Evolutionary conservation across 2,797 vertebrate genomes (phyloP), one percentile per base, ranked within the genome.

Genomic region (Coendou prehensilis): DNA sequence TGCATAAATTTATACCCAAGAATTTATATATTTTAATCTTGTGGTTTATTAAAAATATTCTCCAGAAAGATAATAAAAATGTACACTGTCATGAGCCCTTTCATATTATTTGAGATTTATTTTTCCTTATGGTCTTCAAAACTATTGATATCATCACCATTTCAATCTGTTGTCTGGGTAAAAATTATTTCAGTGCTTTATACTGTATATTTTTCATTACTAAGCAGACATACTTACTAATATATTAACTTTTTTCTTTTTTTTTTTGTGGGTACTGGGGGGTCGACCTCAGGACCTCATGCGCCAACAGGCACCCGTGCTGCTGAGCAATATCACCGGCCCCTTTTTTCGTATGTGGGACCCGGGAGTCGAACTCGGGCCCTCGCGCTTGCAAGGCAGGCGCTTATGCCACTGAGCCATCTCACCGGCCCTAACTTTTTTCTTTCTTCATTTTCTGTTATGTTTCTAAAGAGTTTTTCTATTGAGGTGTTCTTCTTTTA

Each of bases 391-490:
- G 37, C 37, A 41, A 41, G 37, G 37, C 37, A 41, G 37, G 37
- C 37, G 37, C 37, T 41, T 41, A 41, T 41, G 37, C 37, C 37
- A 2, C 37, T 41, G 37, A 41, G 37, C 37, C 37, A 41, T 41
- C 37, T 41, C 37, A 41, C 37, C 37, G 37, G 37, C 37, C 37
- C 37, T 52, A 10, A 54, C 17, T 54, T 75, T 73, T 47, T 45
- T 47, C 52, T 84, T 94, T 79, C 82, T 50, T 83, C 37, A 83
- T 69, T 80, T 95, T 92, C 20, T 85, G 0, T 92, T 41, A 89
- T 45, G 3, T 54, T 89, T 5, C 87, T 92, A 86, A 45, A 37
- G 13, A 63, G 80, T 92, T 96, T 96, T 94, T 67, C 20, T 94
- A 69, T 9, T 75, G 37, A 18, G 9, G 0, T 86, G 10, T 82